A percentile compares a stretch with the other conserved stretches of the same genome.
Evolutionary conservation across 2,888 invertebrate species (phyloP).

Genomic region (Tricholauxania praeusta): DNA sequence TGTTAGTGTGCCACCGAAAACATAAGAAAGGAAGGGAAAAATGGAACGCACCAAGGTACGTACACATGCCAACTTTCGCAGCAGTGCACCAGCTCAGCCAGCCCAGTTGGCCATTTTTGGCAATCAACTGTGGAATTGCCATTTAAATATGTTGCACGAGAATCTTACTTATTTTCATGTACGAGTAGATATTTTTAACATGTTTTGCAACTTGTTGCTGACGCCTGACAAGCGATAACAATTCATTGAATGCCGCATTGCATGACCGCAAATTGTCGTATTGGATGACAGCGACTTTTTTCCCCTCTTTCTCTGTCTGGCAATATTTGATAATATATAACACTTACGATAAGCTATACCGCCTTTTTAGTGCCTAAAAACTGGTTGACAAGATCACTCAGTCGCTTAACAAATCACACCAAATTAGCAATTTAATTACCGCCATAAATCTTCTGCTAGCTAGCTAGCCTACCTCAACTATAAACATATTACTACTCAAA

Average conservation of each 20-base stretch:
- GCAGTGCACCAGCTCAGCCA: not conserved
- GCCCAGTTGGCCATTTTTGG: slow-evolving; percentile 50
- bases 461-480: too few species aligned
- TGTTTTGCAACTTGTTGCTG: slow-evolving; percentile 49
- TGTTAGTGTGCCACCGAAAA: not conserved
- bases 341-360: not conserved
- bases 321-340: slow-evolving; percentile 20
- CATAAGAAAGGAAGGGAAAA: too few species aligned
- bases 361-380: not conserved
- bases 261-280: slow-evolving; percentile 42
- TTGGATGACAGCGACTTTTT: slow-evolving; percentile 8
- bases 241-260: slow-evolving; percentile 46
- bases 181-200: slow-evolving; percentile 30
- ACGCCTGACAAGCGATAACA: slow-evolving; percentile 54
- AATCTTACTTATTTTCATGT: slow-evolving; percentile 8
- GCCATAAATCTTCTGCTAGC: too few species aligned
- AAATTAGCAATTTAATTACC: too few species aligned
- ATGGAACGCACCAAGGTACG: too few species aligned
- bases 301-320: not conserved
- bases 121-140: slow-evolving; percentile 23
- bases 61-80: too few species aligned
- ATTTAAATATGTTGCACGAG: slow-evolving; percentile 32
- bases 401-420: too few species aligned
- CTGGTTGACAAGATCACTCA: too few species aligned
- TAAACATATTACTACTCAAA: too few species aligned